Base-by-base conservation (phyloP, 2,797 vertebrate species). In the Sparidentex hasta region DNA sequence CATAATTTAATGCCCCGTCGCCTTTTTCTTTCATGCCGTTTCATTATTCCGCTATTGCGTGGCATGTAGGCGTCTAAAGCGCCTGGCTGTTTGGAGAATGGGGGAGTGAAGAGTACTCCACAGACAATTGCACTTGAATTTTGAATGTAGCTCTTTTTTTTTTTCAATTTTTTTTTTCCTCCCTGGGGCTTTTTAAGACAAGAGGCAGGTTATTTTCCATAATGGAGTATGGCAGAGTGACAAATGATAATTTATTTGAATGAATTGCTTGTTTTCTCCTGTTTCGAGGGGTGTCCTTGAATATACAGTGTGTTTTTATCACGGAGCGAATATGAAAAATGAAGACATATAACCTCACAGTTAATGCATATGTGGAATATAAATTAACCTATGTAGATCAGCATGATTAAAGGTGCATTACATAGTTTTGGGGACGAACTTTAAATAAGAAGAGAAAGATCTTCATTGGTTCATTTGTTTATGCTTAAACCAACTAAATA, bases 81-180 rank as follows among this genome's bases (percentile, higher is more conserved):
- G 88, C 77, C 81, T 74, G 88, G 78, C 81, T 89, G 90, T 88
- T 90, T 74, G 82, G 87, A 87, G 89, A 83, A 90, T 85, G 92
- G 87, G 81, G 85, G 89, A 92, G 89, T 90, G 90, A 91, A 92
- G 91, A 78, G 91, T 85, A 78, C 91, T 94, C 86, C 71, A 87
- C 82, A 82, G 72, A 92, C 88, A 92, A 93, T 87, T 86, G 87
- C 90, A 87, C 92, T 94, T 87, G 82, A 90, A 89, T 89, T 87
- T 84, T 90, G 78, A 91, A 93, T 93, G 85, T 84, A 81, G 66
- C 43, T 29, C 38, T 13, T 46, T 41, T 61, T 47, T n/a, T 57
- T 70, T 76, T 83, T 67, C 3, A 25, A 29, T 29, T 83, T 67
- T 57, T 70, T 76, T 83, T 67, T 67, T 70, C 46, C 33, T n/a